Base-by-base conservation (phyloP, 92 coral and sea anemone species). In the Pocillopora meandrina region DNA sequence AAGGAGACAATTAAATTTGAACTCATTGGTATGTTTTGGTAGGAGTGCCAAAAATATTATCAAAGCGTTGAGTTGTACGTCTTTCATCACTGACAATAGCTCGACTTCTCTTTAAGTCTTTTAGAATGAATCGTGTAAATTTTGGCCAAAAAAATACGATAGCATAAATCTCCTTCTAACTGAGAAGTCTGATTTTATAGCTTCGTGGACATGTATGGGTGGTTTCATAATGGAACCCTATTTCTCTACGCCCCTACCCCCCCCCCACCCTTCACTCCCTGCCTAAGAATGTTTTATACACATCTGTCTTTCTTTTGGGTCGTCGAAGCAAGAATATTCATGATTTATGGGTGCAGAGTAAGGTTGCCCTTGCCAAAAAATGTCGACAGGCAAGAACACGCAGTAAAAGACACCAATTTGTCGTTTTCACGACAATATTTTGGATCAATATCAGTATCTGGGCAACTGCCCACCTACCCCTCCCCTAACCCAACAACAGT, bases 11-110 rank as follows among this genome's bases (percentile, higher is more conserved):
- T 67, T 34, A 77, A 61, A 8, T 12, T 23, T 15, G 21, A 47
- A 47, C 59, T 55, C 8, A 17, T 20, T 56, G 64, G 61, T 49
- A 57, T 71, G 52, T 80, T 80, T 80, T 67, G 74, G 66, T 62
- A 31, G 69, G 3, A 55, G 1, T 67, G 75, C 75, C 75, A 80
- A 73, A 12, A 70, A 42, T 62, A 59, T 56, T n/a, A 19, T 77
- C 82, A 77, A 77, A 12, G 71, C 19, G 20, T 63, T 11, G n/a
- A 17, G 71, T 66, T 68, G 56, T 19, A 61, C 65, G 57, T 61
- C 19, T 67, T 31, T 80, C 84, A 80, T 56, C 84, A 6, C 75
- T 80, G 65, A 23, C 52, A 65, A 49, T 21, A 23, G 33, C 36
- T 52, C 55, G 31, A 56, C 56, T 76, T 23, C 34, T 62, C 56